Percentiles rank a stretch among this genome's conserved stretches.
phyloP scores from a whole-genome alignment of 2,888 invertebrate genomes.

The Macaria liturata region DNA sequence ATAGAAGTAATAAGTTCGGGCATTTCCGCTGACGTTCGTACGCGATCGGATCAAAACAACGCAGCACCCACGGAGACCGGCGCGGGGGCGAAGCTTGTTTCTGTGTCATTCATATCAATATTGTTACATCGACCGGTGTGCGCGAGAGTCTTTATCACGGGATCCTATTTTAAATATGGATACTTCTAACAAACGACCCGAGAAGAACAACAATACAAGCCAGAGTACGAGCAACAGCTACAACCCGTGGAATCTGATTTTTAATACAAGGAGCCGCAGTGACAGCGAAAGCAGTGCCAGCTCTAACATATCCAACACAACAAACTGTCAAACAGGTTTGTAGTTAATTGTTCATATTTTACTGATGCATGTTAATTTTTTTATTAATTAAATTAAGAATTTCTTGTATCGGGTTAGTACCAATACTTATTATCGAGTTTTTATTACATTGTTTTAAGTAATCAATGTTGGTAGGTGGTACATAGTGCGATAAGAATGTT shows the following conservation, averaged over 20 bases:
- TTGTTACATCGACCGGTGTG: constrained; percentile 58
- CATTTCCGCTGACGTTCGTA: constrained; percentile 62
- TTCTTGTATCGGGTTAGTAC: too few relatives aligned
- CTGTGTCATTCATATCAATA: constrained; percentile 55
- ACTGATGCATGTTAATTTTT: too few relatives aligned
- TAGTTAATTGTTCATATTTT: not conserved
- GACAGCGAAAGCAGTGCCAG: constrained; percentile 73
- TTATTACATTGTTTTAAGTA: too few relatives aligned
- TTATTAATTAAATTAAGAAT: too few relatives aligned
- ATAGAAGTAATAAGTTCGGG: constrained; percentile 59
- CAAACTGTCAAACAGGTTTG: constrained; percentile 61
- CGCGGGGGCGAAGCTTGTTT: constrained; percentile 21
- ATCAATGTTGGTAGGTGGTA: too few relatives aligned
- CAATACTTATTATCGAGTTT: too few relatives aligned
- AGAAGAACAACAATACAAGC: constrained; percentile 52
- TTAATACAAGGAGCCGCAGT: constrained; percentile 64
- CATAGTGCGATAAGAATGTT: too few relatives aligned
- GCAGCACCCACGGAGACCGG: constrained; percentile 35
- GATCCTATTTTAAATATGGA: constrained; percentile 51
- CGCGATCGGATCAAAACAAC: constrained; percentile 70
- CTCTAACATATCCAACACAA: constrained; percentile 40
- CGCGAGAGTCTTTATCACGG: constrained; percentile 44
- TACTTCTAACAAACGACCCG: constrained; percentile 55
- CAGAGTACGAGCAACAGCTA: constrained; percentile 58
- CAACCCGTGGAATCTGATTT: constrained; percentile 74